Evolutionary conservation across 1,140 invertebrate species (phyloP), one percentile per base, ranked within the genome.

Genomic region (Pseudomyrmex dendroicus): DNA sequence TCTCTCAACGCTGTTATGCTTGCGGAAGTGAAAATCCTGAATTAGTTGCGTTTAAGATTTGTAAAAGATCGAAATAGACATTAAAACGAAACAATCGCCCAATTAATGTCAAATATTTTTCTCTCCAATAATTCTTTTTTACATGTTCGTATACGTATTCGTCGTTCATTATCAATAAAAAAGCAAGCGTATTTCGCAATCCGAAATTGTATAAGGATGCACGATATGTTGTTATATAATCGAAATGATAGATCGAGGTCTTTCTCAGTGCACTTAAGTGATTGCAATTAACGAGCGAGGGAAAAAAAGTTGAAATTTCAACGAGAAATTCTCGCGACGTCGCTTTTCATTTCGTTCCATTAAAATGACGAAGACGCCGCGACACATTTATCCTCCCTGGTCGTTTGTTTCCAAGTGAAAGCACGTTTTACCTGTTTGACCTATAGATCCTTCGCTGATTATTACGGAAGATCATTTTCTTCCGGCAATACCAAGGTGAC

Each of bases 381-480:
- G 59, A 52, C 12, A 25, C 46, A 62, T 61, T 44, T 13, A 35
- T 62, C 15, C 1, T 35, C 44, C 9, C 46, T 15, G 15, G 17
- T 15, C 48, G 17, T 61, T 35, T 35, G 35, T 35, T 52, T 72
- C 70, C 46, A 22, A 80, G 88, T 86, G 88, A 89, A 89, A 89
- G 87, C 74, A 89, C 66, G 22, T 87, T 89, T 83, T 73, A 87
- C 77, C 73, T 70, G 61, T 80, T 73, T 83, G 83, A 89, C 85
- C 78, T 85, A 84, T 85, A 54, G 70, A 56, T 84, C 35, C 10
- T 77, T 63, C 9, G 12, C 74, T 9, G 15, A 80, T 44, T 67
- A 10, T 35, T 68, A 76, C 83, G 85, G 82, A 89, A 85, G 82
- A 89, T 84, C 61, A 50, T 15, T 54, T 20, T 20, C 78, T 85